These are phyloP conservation scores for Heliconius ethilla DNA, from an alignment of 2,888 invertebrate species.

Conservation along the genomic window DNA sequence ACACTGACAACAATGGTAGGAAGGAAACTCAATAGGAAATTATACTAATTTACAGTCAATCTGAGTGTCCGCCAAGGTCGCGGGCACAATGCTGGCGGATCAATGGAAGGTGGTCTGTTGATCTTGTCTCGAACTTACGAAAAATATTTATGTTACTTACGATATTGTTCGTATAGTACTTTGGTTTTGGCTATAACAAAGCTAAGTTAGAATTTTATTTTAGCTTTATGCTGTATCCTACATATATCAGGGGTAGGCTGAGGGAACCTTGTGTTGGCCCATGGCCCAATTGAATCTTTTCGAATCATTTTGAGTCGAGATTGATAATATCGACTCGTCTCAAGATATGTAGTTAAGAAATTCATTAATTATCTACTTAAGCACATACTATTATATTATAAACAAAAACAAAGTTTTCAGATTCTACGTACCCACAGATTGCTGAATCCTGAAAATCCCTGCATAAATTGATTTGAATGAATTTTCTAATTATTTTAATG, in stretches of 20 bases:
- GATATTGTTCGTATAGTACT: too few species aligned
- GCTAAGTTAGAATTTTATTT: background rate
- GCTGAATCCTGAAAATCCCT: too few species aligned
- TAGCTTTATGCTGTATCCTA: background rate
- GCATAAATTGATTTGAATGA: too few species aligned
- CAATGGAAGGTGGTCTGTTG: slow-evolving; percentile 31
- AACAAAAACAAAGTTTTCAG: background rate
- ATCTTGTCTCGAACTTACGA: background rate
- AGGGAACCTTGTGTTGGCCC: too few species aligned
- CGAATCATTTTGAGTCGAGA: too few species aligned
- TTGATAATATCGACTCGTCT: too few species aligned
- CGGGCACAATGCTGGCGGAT: slow-evolving; percentile 39
- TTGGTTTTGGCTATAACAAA: background rate
- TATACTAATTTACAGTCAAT: slow-evolving; percentile 48
- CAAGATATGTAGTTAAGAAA: too few species aligned
- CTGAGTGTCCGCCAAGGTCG: slow-evolving; percentile 46
- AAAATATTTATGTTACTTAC: background rate
- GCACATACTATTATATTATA: background rate
- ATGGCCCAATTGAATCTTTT: too few species aligned
- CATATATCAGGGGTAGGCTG: too few species aligned
- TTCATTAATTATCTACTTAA: too few species aligned
- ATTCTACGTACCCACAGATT: background rate
- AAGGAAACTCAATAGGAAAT: slow-evolving; percentile 49
- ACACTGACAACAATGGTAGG: slow-evolving; percentile 41
- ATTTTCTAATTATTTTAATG: background rate